Evolutionary conservation across 2,113 vertebrate species (phyloP), one percentile per base, ranked within the genome.

Genomic region (Serinus canaria): DNA sequence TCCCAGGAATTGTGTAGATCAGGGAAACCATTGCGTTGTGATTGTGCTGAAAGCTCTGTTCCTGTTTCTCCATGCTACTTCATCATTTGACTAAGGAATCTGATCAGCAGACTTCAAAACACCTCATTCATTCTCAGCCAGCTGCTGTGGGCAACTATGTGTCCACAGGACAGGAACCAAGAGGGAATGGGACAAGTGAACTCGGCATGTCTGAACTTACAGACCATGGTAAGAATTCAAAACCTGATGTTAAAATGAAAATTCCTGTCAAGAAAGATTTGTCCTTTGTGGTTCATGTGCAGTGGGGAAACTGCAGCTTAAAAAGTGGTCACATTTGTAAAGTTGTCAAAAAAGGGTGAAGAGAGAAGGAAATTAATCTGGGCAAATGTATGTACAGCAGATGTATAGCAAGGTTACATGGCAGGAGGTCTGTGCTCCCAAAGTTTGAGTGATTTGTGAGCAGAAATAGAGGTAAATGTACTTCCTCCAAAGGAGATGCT

Each of bases 181-280:
- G n/a, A 55, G 59, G 24, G 60, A 90, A 81, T 27, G 89, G 92
- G 56, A 47, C 72, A 47, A 74, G 77, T 35, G 90, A 89, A 8
- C 85, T 93, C 16, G 21, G 73, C 37, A 20, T 50, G 47, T 83
- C 95, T 67, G 95, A 97, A 87, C 72, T 91, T 55, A 66, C 72
- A 72, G 83, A 93, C 16, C 92, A 93, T 0, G 98, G 98, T 99
- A 97, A 95, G 97, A 86, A 44, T 75, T 88, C 55, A 15, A 79
- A 67, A 30, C 31, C 12, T 50, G n/a, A 46, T 76, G 18, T 33
- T 85, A 43, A 80, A 78, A n/a, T 80, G 47, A 90, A 76, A 63
- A 17, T 47, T 83, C 14, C 27, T 80, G 14, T 50, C 12, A 31
- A 33, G 23, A 37, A 83, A 52, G 23, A n/a, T 49, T 60, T 24